These are phyloP conservation scores for Sakesphorus luctuosus DNA, from an alignment of 2,113 vertebrate genomes.

Conservation along the genomic window DNA sequence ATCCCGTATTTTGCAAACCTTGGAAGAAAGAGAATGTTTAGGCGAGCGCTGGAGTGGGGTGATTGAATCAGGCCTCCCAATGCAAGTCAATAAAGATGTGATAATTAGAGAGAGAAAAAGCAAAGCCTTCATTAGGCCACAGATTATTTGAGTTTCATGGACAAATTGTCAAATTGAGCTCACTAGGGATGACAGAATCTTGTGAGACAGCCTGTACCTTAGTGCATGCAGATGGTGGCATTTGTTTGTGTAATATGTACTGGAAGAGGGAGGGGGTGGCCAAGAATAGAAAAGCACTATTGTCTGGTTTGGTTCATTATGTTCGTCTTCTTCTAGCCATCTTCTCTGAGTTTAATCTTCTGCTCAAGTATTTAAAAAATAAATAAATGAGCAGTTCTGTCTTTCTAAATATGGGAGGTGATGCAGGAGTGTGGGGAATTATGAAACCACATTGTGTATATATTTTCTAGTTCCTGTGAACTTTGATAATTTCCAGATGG, in stretches of 20 bases:
- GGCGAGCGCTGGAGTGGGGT: not conserved
- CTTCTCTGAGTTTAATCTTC: not conserved
- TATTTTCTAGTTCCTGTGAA: slow-evolving; percentile 39
- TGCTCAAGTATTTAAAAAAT: slow-evolving; percentile 36
- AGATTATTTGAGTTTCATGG: not conserved
- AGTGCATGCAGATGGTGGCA: not conserved
- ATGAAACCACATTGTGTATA: slow-evolving; percentile 19
- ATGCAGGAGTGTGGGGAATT: not conserved
- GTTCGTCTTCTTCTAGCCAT: not conserved
- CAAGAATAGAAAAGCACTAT: not conserved
- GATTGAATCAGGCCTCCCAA: not conserved
- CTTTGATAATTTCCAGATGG: slow-evolving; percentile 67
- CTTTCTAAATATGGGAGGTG: not conserved
- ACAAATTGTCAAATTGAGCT: slow-evolving; percentile 3
- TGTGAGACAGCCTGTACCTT: slow-evolving; percentile 1
- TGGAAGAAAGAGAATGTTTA: not conserved
- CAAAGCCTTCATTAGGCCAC: slow-evolving; percentile 26
- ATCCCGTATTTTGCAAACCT: not conserved
- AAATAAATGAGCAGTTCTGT: not conserved
- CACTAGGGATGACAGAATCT: not conserved
- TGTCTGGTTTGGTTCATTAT: not conserved
- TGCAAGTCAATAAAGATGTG: slow-evolving; percentile 15
- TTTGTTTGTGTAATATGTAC: not conserved
- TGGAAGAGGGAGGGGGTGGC: not conserved
- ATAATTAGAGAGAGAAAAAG: slow-evolving; percentile 35